These are phyloP conservation scores for Frieseomelitta varia DNA, from an alignment of 1,140 invertebrate genomes.

Conservation along the genomic window DNA sequence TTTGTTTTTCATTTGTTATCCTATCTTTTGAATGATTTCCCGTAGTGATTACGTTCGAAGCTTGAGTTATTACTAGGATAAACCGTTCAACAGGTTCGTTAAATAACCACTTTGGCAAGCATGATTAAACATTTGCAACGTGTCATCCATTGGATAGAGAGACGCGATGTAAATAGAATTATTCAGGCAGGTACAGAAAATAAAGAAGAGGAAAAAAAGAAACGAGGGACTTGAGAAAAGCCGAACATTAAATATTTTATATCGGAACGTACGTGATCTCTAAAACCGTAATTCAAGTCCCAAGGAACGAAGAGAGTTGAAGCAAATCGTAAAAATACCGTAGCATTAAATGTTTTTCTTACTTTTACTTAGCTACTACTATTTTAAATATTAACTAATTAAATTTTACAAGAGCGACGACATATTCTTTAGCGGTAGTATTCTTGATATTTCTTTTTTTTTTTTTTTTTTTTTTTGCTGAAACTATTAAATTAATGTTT, in stretches of 20 bases:
- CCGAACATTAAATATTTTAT: slow-evolving; percentile 16
- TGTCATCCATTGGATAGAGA: neutral
- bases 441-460: neutral
- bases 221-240: neutral
- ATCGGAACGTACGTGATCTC: neutral
- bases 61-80: neutral
- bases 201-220: neutral
- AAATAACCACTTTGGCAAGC: neutral
- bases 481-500: no score
- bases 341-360: neutral
- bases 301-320: neutral
- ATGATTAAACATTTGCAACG: neutral
- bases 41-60: neutral
- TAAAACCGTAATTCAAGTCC: neutral
- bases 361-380: neutral
- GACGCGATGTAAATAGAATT: neutral
- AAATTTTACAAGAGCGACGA: no score
- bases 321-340: neutral
- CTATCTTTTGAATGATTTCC: neutral
- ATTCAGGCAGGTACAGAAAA: neutral
- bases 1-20: slow-evolving; percentile 42
- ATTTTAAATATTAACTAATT: no score
- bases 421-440: neutral
- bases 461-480: no score
- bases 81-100: neutral